Percentiles rank a stretch among this genome's conserved stretches.
phyloP scores from a whole-genome alignment of 2,113 vertebrate species.

The Podocnemis expansa region DNA sequence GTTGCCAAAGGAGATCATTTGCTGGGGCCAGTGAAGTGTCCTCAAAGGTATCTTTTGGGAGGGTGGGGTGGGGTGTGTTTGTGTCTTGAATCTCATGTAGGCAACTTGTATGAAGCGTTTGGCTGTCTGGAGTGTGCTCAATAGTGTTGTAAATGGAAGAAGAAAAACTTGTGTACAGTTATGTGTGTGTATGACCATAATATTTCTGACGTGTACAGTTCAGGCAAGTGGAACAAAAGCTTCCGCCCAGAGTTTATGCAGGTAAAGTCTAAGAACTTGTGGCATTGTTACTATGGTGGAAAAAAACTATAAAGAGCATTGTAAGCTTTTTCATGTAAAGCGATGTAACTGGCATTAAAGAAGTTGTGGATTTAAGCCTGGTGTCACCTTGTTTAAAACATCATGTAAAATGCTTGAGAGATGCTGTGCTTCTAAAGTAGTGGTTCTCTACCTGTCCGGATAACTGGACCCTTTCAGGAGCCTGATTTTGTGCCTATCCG shows the following conservation, averaged over 20 bases:
- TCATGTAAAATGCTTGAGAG: background rate
- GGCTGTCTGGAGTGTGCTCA: background rate
- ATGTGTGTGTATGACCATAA: background rate
- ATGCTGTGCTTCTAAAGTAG: background rate
- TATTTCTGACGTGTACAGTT: background rate
- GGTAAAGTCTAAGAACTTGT: background rate
- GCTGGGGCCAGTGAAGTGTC: background rate
- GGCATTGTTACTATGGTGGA: background rate
- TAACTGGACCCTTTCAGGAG: no score
- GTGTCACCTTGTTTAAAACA: background rate
- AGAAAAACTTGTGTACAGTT: background rate
- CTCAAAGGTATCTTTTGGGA: background rate
- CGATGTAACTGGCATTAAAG: slow-evolving; percentile 66
- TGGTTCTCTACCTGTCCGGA: no score
- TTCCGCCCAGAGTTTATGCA: background rate
- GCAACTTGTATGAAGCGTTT: background rate
- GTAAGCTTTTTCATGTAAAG: slow-evolving; percentile 39
- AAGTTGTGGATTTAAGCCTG: slow-evolving; percentile 24
- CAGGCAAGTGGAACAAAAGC: background rate
- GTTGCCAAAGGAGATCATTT: background rate
- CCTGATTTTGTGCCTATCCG: no score
- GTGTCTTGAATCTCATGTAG: accelerated
- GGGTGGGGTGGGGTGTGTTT: background rate
- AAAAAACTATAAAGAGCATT: background rate
- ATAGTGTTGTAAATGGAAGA: accelerated